Base-by-base conservation (phyloP, 2,113 vertebrate species). In the Poicephalus gulielmi region DNA sequence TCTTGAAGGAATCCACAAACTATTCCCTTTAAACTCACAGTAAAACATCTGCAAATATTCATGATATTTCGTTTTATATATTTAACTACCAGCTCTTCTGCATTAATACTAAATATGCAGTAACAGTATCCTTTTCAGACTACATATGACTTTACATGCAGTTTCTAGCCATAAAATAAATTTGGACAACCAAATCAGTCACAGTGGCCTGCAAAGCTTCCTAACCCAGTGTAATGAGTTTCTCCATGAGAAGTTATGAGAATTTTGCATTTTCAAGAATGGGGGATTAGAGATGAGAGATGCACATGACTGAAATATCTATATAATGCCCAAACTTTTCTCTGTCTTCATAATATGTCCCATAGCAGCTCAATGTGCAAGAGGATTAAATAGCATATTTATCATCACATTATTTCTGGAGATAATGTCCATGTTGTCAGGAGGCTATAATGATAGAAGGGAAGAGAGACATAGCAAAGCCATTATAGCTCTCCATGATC, bases 401-500 rank as follows among this genome's bases (percentile, higher is more conserved):
- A 74, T 70, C 47, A 47, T 22, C 2, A 1, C 7, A 9, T 64
- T 70, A 63, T 59, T 93, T 63, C 27, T 67, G 33, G 57, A 78
- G 28, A 57, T 1, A 0, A 0, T 2, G 6, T 1, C 19, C 5
- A n/a, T 11, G 18, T 59, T 39, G 25, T n/a, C 33, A 78, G 50
- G 17, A 81, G 8, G 41, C 5, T 55, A 41, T 8, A 71, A 2
- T 5, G 8, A 71, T 0, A 88, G 43, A 86, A 78, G 31, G 7
- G 13, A 74, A 49, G 8, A 69, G 2, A 18, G 8, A 81, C 6
- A 28, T 2, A 10, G 16, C 31, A 63, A 90, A 41, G 9, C 14
- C 33, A 46, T 24, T 39, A 17, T 0, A 81, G 13, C 8, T 79
- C 28, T 60, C 73, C 31, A 19, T 8, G 16, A 74, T 39, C 31